Evolutionary conservation across 2,888 invertebrate genomes (phyloP), one percentile per base, ranked within the genome.

Genomic region (Liposcelis brunnea): DNA sequence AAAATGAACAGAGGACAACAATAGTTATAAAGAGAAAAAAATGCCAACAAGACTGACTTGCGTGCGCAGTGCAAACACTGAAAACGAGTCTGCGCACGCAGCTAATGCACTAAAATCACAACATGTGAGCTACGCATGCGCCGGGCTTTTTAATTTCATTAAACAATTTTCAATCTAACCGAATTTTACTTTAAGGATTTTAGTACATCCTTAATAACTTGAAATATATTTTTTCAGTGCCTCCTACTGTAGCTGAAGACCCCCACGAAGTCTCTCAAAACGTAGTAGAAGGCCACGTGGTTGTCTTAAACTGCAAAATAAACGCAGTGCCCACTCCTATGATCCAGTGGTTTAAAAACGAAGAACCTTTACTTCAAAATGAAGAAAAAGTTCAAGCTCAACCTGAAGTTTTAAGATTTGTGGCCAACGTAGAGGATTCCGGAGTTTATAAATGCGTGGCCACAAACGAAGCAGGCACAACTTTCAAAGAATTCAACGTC

Each of bases 391-490:
- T 26, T 8, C 5, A 26, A 26, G 26, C 26, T 8, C 26, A 26
- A 8, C 26, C 26, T 6, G 26, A 26, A 26, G 26, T 26, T 26
- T 26, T 26, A 26, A 26, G 70, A 48, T 68, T 70, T 46, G 61
- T 68, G 2, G 71, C 71, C 0, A 68, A 69, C 50, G 52, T 66
- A 21, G 68, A 66, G 1, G 74, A 76, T 56, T 68, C 69, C 38
- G 77, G 76, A 1, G 61, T 67, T 31, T 77, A 73, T 54, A 66
- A 63, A 2, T 78, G 77, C 53, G 53, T 63, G 6, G 75, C 70
- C 1, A 59, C 56, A 38, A 77, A 76, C 54, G 56, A 62, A 37
- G 69, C 68, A 55, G 74, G 75, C 2, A 64, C 63, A 16, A 60
- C 58, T 1, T 58, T 61, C 2, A 50, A 62, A 3, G 60, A 62